Percentiles rank a stretch among this genome's conserved stretches.
These are phyloP conservation scores for Actinernus sp. DNA, from an alignment of 92 coral and sea anemone genomes.

Conservation along the genomic window DNA sequence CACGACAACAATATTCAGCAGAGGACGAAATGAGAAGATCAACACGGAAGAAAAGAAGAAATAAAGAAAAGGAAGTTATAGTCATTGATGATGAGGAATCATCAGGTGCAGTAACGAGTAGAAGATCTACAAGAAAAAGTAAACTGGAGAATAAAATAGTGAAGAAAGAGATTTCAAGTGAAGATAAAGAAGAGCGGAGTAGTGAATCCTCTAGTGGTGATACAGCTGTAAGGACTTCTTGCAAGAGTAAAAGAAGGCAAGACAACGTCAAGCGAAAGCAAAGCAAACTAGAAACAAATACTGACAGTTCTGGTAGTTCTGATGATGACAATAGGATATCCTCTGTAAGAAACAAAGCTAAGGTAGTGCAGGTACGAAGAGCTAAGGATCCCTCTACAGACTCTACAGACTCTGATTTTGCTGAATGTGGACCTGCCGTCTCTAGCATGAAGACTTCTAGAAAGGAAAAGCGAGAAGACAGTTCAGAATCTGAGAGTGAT, in stretches of 20 bases:
- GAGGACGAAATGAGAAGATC: background rate
- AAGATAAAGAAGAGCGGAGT: background rate
- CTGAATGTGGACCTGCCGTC: background rate
- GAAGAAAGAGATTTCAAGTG: conserved; percentile 2
- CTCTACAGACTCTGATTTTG: background rate
- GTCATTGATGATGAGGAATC: background rate
- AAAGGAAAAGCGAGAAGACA: background rate
- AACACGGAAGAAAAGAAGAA: background rate
- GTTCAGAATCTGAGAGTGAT: conserved; percentile 28
- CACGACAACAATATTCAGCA: background rate
- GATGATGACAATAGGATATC: conserved; percentile 8
- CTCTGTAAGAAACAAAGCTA: background rate
- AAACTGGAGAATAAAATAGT: background rate
- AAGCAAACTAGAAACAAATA: background rate
- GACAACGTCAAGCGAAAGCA: background rate
- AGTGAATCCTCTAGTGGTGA: background rate
- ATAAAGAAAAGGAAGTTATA: background rate
- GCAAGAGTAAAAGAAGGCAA: background rate
- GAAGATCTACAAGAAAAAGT: background rate
- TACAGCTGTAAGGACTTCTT: background rate
- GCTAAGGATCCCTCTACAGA: background rate
- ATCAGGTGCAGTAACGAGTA: background rate
- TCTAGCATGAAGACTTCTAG: conserved; percentile 2
- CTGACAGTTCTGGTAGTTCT: background rate
- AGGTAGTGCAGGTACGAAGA: background rate